These are phyloP conservation scores for Helogale parvula DNA, from an alignment of 2,113 vertebrate species.

Conservation along the genomic window DNA sequence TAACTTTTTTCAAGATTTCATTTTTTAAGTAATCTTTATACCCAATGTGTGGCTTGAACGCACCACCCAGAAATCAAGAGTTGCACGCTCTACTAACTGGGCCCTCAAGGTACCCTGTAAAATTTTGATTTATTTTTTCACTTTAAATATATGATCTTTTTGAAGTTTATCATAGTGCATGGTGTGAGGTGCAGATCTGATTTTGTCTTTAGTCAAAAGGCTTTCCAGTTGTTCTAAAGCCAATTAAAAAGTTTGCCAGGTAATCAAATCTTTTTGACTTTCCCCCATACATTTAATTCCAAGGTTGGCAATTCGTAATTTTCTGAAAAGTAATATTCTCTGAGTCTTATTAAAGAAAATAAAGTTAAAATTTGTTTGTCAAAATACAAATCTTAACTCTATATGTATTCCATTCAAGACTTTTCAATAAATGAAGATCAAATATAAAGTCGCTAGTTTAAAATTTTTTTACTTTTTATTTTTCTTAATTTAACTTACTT, in stretches of 20 bases:
- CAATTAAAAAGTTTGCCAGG: background rate
- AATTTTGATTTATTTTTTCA: background rate
- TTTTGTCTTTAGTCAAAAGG: background rate
- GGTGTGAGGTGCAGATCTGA: background rate
- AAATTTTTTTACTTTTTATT: no score
- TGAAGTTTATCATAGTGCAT: background rate
- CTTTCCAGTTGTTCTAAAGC: background rate
- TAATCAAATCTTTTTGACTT: background rate
- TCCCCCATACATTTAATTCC: background rate
- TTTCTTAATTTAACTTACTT: no score
- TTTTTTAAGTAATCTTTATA: background rate
- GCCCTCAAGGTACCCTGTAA: background rate
- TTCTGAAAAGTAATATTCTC: background rate
- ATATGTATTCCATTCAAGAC: background rate
- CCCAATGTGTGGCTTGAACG: background rate
- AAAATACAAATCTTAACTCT: constrained; percentile 40
- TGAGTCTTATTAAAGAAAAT: background rate
- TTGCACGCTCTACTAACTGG: background rate
- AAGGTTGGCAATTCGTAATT: background rate
- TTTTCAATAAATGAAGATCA: constrained; percentile 24
- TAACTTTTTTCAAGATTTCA: background rate
- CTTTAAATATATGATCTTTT: background rate
- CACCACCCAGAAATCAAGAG: background rate
- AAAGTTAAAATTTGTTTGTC: background rate
- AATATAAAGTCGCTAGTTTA: background rate